phyloP scores from a whole-genome alignment of 1,140 invertebrate genomes.

The Nomia melanderi region DNA sequence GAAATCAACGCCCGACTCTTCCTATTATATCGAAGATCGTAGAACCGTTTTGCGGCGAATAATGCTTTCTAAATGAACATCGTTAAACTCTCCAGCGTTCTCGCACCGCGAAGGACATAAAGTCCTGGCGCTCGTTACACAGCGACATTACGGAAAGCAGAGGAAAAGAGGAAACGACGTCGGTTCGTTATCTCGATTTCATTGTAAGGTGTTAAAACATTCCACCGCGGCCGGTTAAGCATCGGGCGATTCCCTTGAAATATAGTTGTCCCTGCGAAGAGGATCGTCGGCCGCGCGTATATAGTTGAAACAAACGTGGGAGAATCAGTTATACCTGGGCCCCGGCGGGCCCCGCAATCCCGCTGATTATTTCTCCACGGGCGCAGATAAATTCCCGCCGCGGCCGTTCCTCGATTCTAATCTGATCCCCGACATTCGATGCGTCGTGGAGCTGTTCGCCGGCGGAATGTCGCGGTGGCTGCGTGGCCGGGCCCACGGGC shows the following conservation, averaged over 20 bases:
- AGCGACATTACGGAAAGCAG: neutral
- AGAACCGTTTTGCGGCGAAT: neutral
- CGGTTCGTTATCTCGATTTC: constrained; percentile 37
- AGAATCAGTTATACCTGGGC: constrained; percentile 70
- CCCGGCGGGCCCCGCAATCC: constrained; percentile 57
- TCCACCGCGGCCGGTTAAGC: neutral
- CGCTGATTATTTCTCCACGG: constrained; percentile 76
- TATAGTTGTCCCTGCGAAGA: constrained; percentile 39
- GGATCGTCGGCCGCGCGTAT: neutral
- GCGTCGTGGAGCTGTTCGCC: constrained; percentile 55
- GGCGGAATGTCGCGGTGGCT: constrained; percentile 64
- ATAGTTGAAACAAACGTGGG: constrained; percentile 39
- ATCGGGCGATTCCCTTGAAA: constrained; percentile 22
- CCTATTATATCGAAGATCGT: neutral
- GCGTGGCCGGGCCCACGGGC: neutral
- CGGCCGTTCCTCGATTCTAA: constrained; percentile 76
- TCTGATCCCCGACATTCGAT: constrained; percentile 75
- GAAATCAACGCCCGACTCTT: no score
- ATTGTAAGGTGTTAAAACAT: constrained; percentile 39
- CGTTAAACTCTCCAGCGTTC: neutral
- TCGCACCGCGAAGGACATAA: neutral
- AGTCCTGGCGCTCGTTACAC: neutral
- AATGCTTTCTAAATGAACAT: neutral
- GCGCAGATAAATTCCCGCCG: constrained; percentile 75
- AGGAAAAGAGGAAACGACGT: no score